Percentiles rank a stretch among this genome's conserved stretches.
Conservation (phyloP, 2,888 invertebrate genomes). For the Brenthis hecate region DNA sequence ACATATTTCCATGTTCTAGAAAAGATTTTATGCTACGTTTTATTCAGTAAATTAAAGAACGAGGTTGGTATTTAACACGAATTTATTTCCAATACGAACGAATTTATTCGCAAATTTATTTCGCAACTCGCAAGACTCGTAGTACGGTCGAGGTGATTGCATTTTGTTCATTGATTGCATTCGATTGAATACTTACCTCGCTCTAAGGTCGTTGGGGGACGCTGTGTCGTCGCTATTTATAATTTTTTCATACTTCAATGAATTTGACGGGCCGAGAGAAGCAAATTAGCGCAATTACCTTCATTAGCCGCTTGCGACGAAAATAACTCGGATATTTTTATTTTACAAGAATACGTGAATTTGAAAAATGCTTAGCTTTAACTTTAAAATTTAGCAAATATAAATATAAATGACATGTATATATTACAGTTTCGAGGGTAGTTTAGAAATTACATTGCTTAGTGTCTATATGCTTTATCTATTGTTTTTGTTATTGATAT, state of each 20-base stretch:
- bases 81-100: constrained; percentile 10
- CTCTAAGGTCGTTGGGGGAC: constrained; percentile 59
- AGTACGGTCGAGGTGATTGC: constrained; percentile 56
- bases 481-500: constrained; percentile 36
- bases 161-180: constrained; percentile 68
- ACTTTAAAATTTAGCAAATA: no score
- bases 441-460: neutral
- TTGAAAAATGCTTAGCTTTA: no score
- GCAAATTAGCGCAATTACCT: constrained; percentile 39
- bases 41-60: constrained; percentile 17
- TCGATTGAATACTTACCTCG: constrained; percentile 67
- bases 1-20: constrained; percentile 14
- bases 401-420: no score
- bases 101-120: constrained; percentile 26
- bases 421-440: neutral
- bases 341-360: neutral
- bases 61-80: neutral
- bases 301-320: constrained; percentile 33
- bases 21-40: constrained; percentile 1
- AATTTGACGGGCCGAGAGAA: constrained; percentile 41
- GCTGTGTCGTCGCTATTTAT: constrained; percentile 65
- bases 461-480: constrained; percentile 11
- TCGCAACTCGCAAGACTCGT: constrained; percentile 35
- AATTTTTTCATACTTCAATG: constrained; percentile 47
- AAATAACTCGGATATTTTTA: constrained; percentile 23